These are phyloP conservation scores for Bactericera cockerelli DNA, from an alignment of 1,140 invertebrate genomes.

Conservation along the genomic window DNA sequence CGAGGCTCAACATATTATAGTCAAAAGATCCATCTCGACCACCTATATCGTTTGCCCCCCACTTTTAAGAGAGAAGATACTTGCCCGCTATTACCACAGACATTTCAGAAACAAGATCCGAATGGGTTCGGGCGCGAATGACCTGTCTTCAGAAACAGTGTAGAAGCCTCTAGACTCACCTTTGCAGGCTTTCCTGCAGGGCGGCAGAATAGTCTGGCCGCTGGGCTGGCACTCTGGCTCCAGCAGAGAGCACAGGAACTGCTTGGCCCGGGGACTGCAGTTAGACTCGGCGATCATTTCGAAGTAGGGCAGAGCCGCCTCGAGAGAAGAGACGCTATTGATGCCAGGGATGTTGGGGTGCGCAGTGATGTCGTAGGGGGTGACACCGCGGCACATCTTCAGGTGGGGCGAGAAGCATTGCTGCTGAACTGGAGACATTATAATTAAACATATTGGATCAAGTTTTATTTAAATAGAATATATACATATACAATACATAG, in stretches of 20 bases:
- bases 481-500: too few species aligned
- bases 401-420: conserved; percentile 20
- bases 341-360: conserved; percentile 28
- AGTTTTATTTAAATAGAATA: too few species aligned
- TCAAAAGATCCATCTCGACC: too few species aligned
- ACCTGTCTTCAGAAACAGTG: too few species aligned
- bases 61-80: too few species aligned
- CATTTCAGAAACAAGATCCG: too few species aligned
- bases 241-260: conserved; percentile 43
- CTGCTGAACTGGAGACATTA: not conserved
- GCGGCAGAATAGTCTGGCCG: conserved; percentile 37
- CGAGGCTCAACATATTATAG: too few species aligned
- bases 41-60: too few species aligned
- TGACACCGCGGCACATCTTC: conserved; percentile 35
- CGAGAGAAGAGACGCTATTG: conserved; percentile 27
- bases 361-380: conserved; percentile 44
- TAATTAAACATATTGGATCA: too few species aligned
- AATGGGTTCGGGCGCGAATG: too few species aligned
- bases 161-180: too few species aligned
- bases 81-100: too few species aligned
- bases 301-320: conserved; percentile 33
- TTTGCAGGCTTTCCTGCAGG: conserved; percentile 46
- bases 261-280: conserved; percentile 40
- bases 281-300: conserved; percentile 39
- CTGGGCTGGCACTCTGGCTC: conserved; percentile 46